phyloP scores from a whole-genome alignment of 1,140 invertebrate species.

The Apis laboriosa region DNA sequence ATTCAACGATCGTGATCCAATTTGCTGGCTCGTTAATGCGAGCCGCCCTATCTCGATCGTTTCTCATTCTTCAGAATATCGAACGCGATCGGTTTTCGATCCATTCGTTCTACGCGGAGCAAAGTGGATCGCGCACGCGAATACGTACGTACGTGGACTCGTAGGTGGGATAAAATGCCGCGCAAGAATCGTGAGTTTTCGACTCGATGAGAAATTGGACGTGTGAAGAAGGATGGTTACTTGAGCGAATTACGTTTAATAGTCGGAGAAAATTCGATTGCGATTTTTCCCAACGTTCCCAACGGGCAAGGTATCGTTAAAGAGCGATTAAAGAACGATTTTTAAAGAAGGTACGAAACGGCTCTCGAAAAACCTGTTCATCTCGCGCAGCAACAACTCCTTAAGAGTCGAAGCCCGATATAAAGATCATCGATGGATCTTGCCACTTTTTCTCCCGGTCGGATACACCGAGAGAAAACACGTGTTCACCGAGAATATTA shows the following conservation, averaged over 20 bases:
- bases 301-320: not conserved
- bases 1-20: conserved; percentile 19
- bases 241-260: too few species aligned
- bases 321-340: not conserved
- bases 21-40: conserved; percentile 5
- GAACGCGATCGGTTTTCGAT: not conserved
- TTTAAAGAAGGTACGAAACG: not conserved
- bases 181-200: not conserved
- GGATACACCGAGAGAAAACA: conserved; percentile 13
- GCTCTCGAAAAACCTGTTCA: not conserved
- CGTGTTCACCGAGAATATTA: conserved; percentile 42
- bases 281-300: conserved; percentile 85
- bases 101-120: not conserved
- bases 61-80: conserved; percentile 17
- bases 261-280: conserved; percentile 76
- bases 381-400: not conserved
- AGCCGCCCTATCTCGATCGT: conserved; percentile 12
- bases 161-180: not conserved
- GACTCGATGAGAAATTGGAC: too few species aligned
- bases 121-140: not conserved
- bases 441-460: not conserved
- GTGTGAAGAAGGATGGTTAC: too few species aligned
- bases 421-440: conserved; percentile 8
- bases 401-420: not conserved
- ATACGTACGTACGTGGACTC: not conserved